Evolutionary conservation across 2,888 invertebrate genomes (phyloP), one percentile per base, ranked within the genome.

Genomic region (Alitta virens): DNA sequence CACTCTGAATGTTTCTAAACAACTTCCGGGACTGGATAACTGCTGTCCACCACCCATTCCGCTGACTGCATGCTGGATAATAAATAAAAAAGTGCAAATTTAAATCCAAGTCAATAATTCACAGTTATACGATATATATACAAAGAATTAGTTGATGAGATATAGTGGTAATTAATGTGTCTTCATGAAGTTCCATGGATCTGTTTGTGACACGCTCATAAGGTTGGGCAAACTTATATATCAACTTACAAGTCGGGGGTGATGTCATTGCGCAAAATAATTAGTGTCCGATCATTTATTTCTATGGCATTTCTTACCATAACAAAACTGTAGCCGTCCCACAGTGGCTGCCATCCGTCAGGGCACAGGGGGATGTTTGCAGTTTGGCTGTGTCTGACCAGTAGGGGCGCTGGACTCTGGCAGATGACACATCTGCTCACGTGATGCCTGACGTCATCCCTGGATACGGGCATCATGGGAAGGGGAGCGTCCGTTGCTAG

Each of bases 321-420:
- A 42, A 94, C 87, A 83, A 97, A 98, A 85, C 95, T 96, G 88
- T 93, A 97, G 71, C 97, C 97, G 69, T 93, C 91, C 97, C 97
- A 97, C 46, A 97, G 86, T 60, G 89, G 87, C 71, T 87, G 87
- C 97, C 97, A 98, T 62, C 92, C 93, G 38, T 79, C 76, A 1
- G 97, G 97, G 84, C 97, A 98, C 59, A 88, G 87, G 46, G 97
- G 97, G 73, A 93, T 87, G 60, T 85, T 85, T 56, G 89, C 78
- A 1, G 92, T 88, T 82, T 97, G 97, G 83, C 95, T 96, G 85
- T 98, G 97, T 14, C 97, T 88, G 18, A 96, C 94, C 75, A 97
- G 90, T 0, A 95, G 92, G 82, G 95, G 97, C 1, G 95, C 89
- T 27, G 95, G 94, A 0, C 91, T 92, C 83, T 97, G 96, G 78